Percentiles rank a stretch among this genome's conserved stretches.
These are phyloP conservation scores for Protaetia brevitarsis DNA, from an alignment of 1,140 invertebrate genomes.

Conservation along the genomic window DNA sequence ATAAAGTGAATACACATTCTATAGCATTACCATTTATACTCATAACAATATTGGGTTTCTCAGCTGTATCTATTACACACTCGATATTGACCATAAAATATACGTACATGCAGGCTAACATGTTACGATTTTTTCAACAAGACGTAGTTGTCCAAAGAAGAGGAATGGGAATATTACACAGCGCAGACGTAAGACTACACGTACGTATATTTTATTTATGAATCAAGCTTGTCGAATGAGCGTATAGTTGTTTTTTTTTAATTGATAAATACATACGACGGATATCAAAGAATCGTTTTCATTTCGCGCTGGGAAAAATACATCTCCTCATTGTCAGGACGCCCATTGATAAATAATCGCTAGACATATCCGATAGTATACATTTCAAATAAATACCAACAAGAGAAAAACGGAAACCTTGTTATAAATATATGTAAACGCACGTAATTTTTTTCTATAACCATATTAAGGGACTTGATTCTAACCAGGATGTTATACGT, in stretches of 20 bases:
- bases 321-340: constrained; percentile 6
- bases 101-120: background rate
- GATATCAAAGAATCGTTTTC: constrained; percentile 3
- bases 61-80: no score
- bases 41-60: no score
- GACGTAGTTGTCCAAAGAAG: background rate
- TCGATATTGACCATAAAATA: constrained; percentile 1
- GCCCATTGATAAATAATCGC: constrained; percentile 8
- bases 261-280: constrained; percentile 14
- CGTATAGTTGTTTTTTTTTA: background rate
- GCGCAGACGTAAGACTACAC: background rate
- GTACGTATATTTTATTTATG: constrained; percentile 9
- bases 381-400: background rate
- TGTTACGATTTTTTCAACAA: background rate
- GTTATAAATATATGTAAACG: constrained; percentile 18
- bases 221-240: constrained; percentile 4
- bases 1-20: no score
- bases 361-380: background rate
- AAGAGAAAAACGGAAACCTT: constrained; percentile 8
- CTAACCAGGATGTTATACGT: constrained; percentile 8
- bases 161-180: background rate
- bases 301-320: constrained; percentile 7
- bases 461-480: background rate
- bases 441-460: constrained; percentile 7
- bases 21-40: no score